A percentile compares a stretch with the other conserved stretches of the same genome.
Conservation (phyloP, 2,888 invertebrate species). For the Drosophila recens region DNA sequence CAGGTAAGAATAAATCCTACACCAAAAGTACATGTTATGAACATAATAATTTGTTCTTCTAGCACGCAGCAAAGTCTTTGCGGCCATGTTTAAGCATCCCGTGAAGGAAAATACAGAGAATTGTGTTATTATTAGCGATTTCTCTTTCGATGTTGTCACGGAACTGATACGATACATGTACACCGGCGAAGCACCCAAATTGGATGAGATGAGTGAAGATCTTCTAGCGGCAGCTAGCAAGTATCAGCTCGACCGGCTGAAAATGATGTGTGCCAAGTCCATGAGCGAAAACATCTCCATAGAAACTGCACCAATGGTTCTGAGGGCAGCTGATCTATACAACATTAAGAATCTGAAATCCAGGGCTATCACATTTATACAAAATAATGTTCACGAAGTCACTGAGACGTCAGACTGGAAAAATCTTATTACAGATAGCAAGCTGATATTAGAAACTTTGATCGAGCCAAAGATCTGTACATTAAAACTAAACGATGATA, state of each 20-base stretch:
- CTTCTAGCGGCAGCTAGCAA: constrained; percentile 96
- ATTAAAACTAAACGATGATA: too few relatives aligned
- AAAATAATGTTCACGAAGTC: background rate
- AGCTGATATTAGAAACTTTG: background rate
- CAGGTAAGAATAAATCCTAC: constrained; percentile 9
- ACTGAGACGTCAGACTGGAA: background rate
- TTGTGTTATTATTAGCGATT: constrained; percentile 97
- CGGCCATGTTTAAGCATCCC: constrained; percentile 88
- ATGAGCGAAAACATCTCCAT: constrained; percentile 96
- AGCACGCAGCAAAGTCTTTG: constrained; percentile 97
- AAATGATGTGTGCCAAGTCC: constrained; percentile 99
- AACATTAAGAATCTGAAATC: constrained; percentile 85
- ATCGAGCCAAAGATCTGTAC: background rate
- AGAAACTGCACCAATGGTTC: too few relatives aligned
- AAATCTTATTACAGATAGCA: background rate
- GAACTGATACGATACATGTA: constrained; percentile 99
- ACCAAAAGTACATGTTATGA: background rate
- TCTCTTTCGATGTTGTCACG: constrained; percentile 97
- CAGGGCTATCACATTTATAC: background rate
- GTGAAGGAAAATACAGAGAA: constrained; percentile 98
- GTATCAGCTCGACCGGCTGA: constrained; percentile 98
- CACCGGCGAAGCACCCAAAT: constrained; percentile 88
- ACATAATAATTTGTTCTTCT: constrained; percentile 45
- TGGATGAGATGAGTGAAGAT: constrained; percentile 86
- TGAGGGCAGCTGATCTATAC: constrained; percentile 88